Evolutionary conservation across 2,113 vertebrate genomes (phyloP).

Genomic region (Clarias macrocephalus): DNA sequence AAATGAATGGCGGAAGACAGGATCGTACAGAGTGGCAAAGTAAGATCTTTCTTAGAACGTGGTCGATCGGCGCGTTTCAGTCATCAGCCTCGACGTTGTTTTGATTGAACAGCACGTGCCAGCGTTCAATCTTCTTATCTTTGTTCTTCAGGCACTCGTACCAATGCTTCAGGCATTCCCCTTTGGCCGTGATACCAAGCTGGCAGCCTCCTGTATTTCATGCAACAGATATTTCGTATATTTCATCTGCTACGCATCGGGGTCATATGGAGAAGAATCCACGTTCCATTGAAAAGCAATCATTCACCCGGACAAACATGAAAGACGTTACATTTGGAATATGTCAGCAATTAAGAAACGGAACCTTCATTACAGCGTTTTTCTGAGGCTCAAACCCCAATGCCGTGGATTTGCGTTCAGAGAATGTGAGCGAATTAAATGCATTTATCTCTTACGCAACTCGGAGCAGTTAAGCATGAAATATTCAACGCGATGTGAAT

Average conservation of each 20-base stretch:
- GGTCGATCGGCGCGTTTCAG: conserved; percentile 25
- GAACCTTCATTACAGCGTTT: background rate
- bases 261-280: background rate
- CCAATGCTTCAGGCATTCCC: conserved; percentile 97
- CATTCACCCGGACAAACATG: background rate
- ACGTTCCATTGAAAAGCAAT: background rate
- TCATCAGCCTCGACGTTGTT: conserved; percentile 78
- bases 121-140: conserved; percentile 97
- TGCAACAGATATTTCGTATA: background rate
- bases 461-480: background rate
- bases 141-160: conserved; percentile 98
- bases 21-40: conserved; percentile 4
- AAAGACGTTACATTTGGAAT: background rate
- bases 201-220: conserved; percentile 80
- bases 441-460: background rate
- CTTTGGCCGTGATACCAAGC: conserved; percentile 93
- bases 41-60: background rate
- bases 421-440: background rate
- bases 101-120: conserved; percentile 91
- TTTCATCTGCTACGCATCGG: background rate
- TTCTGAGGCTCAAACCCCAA: background rate
- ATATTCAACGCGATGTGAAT: background rate
- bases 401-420: background rate
- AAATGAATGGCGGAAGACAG: conserved; percentile 24
- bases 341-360: background rate